Evolutionary conservation across 2,797 vertebrate genomes (phyloP).

Genomic region (Sparidentex hasta): DNA sequence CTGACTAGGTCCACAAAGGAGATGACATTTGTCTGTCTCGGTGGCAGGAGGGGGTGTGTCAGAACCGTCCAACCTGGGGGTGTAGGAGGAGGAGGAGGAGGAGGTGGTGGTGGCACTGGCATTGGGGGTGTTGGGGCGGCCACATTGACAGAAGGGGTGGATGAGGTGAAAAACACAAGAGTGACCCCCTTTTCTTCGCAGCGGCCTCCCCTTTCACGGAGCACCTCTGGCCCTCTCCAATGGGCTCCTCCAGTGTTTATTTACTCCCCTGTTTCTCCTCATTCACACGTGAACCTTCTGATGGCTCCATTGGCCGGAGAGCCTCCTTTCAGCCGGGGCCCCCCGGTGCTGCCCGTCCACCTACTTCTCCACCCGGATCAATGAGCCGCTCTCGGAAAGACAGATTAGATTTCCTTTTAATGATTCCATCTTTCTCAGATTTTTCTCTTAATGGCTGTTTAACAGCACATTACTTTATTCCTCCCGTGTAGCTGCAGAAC

Average conservation of each 20-base stretch:
- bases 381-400: slow-evolving; percentile 72
- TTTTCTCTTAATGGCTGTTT: slow-evolving; percentile 65
- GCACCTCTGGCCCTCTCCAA: slow-evolving; percentile 84
- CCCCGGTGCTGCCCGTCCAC: slow-evolving; percentile 55
- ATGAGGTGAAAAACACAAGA: slow-evolving; percentile 85
- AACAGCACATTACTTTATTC: slow-evolving; percentile 55
- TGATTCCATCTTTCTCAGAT: slow-evolving; percentile 77
- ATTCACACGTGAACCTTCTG: slow-evolving; percentile 86
- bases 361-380: slow-evolving; percentile 69
- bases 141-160: slow-evolving; percentile 85
- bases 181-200: slow-evolving; percentile 84
- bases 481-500: slow-evolving; percentile 27
- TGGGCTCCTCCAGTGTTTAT: slow-evolving; percentile 88
- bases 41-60: slow-evolving; percentile 81
- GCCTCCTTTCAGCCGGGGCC: slow-evolving; percentile 41
- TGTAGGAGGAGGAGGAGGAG: slow-evolving; percentile 66
- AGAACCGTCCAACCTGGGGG: slow-evolving; percentile 75
- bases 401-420: slow-evolving; percentile 84
- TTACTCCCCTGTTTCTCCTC: slow-evolving; percentile 86
- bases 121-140: slow-evolving; percentile 69
- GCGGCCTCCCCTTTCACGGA: slow-evolving; percentile 83
- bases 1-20: slow-evolving; percentile 84
- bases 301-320: slow-evolving; percentile 90
- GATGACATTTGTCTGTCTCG: slow-evolving; percentile 92
- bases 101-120: slow-evolving; percentile 79